phyloP scores from a whole-genome alignment of 2,888 invertebrate genomes.

The Eubasilissa splendida region DNA sequence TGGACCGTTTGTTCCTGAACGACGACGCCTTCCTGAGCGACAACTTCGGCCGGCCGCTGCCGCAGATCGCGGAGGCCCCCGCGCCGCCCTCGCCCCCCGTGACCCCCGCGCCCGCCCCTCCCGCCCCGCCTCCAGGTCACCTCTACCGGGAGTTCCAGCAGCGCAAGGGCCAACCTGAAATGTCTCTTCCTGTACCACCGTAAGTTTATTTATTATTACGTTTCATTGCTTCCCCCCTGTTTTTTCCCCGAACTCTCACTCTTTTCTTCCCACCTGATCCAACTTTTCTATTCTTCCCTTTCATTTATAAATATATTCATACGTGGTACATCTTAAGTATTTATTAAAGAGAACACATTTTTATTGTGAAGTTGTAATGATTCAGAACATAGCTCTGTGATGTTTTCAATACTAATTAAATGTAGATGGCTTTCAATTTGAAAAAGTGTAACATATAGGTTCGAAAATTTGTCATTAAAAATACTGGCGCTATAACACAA shows the following conservation, averaged over 20 bases:
- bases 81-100: constrained; percentile 50
- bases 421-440: no score
- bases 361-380: no score
- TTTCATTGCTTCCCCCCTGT: not conserved
- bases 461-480: no score
- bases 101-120: not conserved
- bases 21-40: constrained; percentile 83
- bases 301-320: no score
- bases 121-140: constrained; percentile 3
- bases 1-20: constrained; percentile 89
- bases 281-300: no score
- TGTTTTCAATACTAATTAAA: no score
- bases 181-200: constrained; percentile 35
- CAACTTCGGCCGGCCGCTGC: constrained; percentile 64
- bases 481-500: no score
- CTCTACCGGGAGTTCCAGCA: constrained; percentile 57
- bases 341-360: no score
- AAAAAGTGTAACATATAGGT: no score
- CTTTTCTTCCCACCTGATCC: not conserved
- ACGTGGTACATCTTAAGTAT: no score
- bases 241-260: no score
- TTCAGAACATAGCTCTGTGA: no score
- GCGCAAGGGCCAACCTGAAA: constrained; percentile 47
- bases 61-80: constrained; percentile 57
- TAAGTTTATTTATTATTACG: constrained; percentile 12